Percentiles rank a stretch among this genome's conserved stretches.
Evolutionary conservation across 2,797 vertebrate species (phyloP).

Genomic region (Girardinus metallicus): DNA sequence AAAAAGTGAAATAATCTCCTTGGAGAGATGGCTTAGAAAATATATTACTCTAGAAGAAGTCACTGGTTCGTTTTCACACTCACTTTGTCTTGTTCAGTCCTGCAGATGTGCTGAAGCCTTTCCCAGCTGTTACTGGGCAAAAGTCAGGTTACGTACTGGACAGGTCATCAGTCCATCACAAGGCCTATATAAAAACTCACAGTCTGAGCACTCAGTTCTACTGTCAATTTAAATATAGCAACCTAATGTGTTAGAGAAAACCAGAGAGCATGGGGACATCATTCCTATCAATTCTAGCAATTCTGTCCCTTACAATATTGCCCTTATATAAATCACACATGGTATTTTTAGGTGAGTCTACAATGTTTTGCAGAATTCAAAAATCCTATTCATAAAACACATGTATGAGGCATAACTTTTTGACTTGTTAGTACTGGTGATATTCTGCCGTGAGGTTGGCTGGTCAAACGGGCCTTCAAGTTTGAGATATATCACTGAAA

Average conservation of each 20-base stretch:
- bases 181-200: not conserved
- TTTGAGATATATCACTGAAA: not conserved
- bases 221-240: not conserved
- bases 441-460: not conserved
- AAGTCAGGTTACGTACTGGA: not conserved
- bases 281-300: not conserved
- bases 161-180: not conserved
- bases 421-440: not conserved
- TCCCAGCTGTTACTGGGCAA: not conserved
- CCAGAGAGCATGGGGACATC: not conserved
- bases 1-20: not conserved
- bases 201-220: not conserved
- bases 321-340: not conserved
- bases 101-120: not conserved
- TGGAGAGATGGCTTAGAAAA: not conserved
- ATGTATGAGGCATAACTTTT: not conserved
- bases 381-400: not conserved
- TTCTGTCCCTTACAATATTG: not conserved
- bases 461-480: not conserved
- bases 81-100: not conserved
- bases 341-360: not conserved
- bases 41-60: not conserved
- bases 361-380: not conserved
- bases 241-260: not conserved
- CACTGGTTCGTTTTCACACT: not conserved